Conservation (phyloP, 2,888 invertebrate species). For the Phorcus lineatus region DNA sequence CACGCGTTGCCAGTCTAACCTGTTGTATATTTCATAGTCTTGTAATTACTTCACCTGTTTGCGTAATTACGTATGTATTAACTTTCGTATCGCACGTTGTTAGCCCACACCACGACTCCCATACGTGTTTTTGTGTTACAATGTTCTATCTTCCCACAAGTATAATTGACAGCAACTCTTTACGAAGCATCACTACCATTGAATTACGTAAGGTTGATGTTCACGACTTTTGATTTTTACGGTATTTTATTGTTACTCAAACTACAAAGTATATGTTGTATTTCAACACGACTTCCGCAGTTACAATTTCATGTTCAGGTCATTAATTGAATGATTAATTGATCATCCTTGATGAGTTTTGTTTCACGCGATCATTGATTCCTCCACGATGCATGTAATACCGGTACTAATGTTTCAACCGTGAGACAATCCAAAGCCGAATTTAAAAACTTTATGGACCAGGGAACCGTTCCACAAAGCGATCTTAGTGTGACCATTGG, state of each 20-base stretch:
- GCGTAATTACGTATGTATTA: neutral
- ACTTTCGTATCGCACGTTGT: conserved; percentile 3
- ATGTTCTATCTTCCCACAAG: neutral
- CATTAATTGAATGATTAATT: neutral
- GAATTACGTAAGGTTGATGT: neutral
- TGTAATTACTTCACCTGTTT: neutral
- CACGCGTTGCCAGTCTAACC: neutral
- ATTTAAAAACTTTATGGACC: too few species aligned
- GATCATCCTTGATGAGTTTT: neutral
- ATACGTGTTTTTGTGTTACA: neutral
- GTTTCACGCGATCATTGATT: neutral
- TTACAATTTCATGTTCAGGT: neutral
- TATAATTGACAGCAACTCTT: neutral
- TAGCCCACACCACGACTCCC: conserved; percentile 1
- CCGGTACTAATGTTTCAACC: too few species aligned
- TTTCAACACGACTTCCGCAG: neutral
- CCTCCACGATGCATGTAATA: too few species aligned
- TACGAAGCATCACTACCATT: neutral
- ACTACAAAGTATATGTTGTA: conserved; percentile 9
- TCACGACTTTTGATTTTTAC: neutral
- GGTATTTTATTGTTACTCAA: neutral
- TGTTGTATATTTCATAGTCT: neutral
- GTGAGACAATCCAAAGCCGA: too few species aligned
- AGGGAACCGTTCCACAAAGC: too few species aligned
- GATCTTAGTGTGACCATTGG: too few species aligned